Base-by-base conservation (phyloP, 2,888 invertebrate species). In the Hydriomena furcata region DNA sequence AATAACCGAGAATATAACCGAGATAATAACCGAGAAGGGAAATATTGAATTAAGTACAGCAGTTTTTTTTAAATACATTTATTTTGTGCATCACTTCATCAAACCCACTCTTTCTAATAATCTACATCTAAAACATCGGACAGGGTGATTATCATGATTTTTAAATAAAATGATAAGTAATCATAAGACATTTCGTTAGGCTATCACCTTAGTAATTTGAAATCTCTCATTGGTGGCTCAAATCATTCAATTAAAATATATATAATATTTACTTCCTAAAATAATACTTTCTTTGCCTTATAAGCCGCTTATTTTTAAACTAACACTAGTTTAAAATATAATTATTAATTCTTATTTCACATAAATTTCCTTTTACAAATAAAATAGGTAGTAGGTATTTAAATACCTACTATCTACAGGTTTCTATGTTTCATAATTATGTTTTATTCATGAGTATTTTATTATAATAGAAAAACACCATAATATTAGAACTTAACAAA, bases 151-250 rank as follows among this genome's bases (percentile, higher is more conserved):
- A 71, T 63, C 69, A 51, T 37, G 8, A 25, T 56, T 56, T 62
- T 66, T 61, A 66, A 67, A 68, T 68, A 66, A 71, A 64, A 38
- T 72, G 77, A 76, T 76, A 78, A 76, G 76, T 77, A 71, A 73
- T 88, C 86, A 87, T 89, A 88, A 87, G 88, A 88, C 86, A 85
- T 86, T 84, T 76, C 85, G 65, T 84, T 88, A 88, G 87, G 88
- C 86, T 75, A 23, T 8, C 8, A 79, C 72, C 73, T 66, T 73
- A 75, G 64, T 76, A 61, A 75, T 77, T 70, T 68, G 64, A 65
- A 70, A 70, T 60, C 60, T 67, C 71, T 73, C 78, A 68, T 63
- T 82, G 23, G 82, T 85, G 84, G 84, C 84, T 86, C 83, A 82
- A 85, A 84, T 86, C 78, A 63, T 77, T 77, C 71, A n/a, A n/a